Evolutionary conservation across 2,888 invertebrate genomes (phyloP), one percentile per base, ranked within the genome.

Genomic region (Microctonus aethiopoides): DNA sequence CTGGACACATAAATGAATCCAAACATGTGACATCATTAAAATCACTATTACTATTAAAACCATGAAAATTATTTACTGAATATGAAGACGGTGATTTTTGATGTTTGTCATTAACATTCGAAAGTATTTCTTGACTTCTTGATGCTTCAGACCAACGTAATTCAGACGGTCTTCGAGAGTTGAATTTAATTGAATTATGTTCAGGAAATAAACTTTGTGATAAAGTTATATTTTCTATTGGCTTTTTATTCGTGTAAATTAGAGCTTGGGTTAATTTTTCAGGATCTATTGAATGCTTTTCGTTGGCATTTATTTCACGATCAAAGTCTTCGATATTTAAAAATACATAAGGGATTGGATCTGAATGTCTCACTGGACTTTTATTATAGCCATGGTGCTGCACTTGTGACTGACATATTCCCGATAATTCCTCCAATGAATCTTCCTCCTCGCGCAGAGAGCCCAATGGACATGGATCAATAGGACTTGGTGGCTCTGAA

Each of bases 111-210:
- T 75, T 74, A 0, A 81, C 76, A 56, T 73, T 83, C 0, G 85
- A 80, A 1, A 85, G 74, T 5, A 85, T 60, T 67, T 86, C 85
- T 29, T 86, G 85, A 46, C 85, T 85, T 32, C 85, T 77, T 0
- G 85, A 86, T 0, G 85, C 84, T 57, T 86, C 85, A 10, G 84
- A 86, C 85, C 85, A 85, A 11, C 79, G 79, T 0, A 85, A 83
- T 52, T 85, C 85, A 0, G 85, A 85, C 1, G 85, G 84, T 41
- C 85, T 75, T 29, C 85, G 74, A 0, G 85, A 85, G 63, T 80
- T 84, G 74, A 82, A 85, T 34, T 80, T 79, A 39, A 81, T 84
- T 0, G 82, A 82, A 34, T 83, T 82, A 70, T 84, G 84, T 54
- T 85, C 84, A 0, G 77, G 73, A 64, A 85, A 85, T 26, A 79